Conservation (phyloP, 2,113 vertebrate genomes). For the Burhinus bistriatus region DNA sequence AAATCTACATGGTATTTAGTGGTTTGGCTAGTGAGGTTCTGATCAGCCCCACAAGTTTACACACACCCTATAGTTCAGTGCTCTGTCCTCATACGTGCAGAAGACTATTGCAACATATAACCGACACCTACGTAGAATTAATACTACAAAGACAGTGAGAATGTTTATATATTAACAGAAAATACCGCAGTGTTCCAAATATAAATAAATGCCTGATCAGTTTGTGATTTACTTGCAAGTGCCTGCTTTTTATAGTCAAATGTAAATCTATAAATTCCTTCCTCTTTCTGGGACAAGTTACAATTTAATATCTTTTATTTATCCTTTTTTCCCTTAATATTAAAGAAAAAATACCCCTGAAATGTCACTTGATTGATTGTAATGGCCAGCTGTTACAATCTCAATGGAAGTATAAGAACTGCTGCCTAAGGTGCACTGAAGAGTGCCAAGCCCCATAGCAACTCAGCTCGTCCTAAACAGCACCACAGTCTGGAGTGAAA, state of each 20-base stretch:
- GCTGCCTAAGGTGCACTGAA: conserved; percentile 73
- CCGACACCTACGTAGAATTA: not conserved
- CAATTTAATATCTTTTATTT: conserved; percentile 60
- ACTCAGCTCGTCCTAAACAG: conserved; percentile 74
- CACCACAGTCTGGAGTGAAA: conserved; percentile 69
- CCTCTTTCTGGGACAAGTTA: conserved; percentile 25
- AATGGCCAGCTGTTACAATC: conserved; percentile 74
- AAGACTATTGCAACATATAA: not conserved
- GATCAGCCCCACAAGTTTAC: not conserved
- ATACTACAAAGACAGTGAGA: not conserved
- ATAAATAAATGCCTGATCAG: not conserved
- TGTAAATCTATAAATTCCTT: not conserved
- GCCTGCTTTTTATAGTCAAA: not conserved
- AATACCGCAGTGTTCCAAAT: not conserved
- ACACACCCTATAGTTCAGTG: not conserved
- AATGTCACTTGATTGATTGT: conserved; percentile 75
- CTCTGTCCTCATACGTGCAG: not conserved
- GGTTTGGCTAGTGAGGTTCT: not conserved
- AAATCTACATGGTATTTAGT: not conserved
- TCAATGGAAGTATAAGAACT: conserved; percentile 70
- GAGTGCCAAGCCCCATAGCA: conserved; percentile 73
- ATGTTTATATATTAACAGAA: not conserved
- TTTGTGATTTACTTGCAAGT: not conserved
- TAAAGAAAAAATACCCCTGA: conserved; percentile 70
- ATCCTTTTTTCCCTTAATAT: conserved; percentile 49